These are phyloP conservation scores for Serranus cabrilla DNA, from an alignment of 2,797 vertebrate genomes.

Conservation along the genomic window DNA sequence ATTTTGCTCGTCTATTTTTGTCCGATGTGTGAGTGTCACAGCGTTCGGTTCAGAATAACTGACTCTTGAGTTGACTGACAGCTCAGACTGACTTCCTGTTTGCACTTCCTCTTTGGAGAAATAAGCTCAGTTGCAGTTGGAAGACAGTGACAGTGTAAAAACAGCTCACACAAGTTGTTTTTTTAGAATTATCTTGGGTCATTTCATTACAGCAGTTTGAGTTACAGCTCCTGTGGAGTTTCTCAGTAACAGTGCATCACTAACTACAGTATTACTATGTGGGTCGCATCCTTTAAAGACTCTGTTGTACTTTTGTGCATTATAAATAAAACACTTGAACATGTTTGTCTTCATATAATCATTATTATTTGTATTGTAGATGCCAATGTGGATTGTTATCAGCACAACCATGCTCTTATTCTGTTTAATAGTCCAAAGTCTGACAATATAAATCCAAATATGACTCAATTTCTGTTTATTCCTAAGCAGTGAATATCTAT, in stretches of 20 bases:
- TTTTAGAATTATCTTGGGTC: background rate
- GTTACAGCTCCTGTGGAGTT: background rate
- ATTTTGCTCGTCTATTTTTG: background rate
- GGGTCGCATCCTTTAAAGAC: background rate
- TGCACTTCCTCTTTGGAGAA: conserved; percentile 81
- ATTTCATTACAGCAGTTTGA: background rate
- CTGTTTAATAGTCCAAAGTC: background rate
- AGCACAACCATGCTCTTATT: background rate
- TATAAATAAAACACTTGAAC: conserved; percentile 2
- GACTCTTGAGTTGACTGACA: conserved; percentile 54
- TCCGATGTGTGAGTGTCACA: conserved; percentile 11
- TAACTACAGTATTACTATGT: background rate
- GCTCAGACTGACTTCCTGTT: conserved; percentile 81
- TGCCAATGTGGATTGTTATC: background rate
- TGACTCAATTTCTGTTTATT: accelerated
- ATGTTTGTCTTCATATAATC: background rate
- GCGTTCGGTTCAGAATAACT: conserved; percentile 51
- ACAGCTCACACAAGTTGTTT: background rate
- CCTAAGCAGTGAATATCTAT: background rate
- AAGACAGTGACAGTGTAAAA: conserved; percentile 4
- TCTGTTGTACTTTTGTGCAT: background rate
- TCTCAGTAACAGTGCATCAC: background rate
- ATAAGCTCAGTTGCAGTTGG: conserved; percentile 32
- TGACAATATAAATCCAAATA: conserved; percentile 5
- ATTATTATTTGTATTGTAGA: background rate